phyloP scores from a whole-genome alignment of 2,113 vertebrate genomes.

The Podarcis cretensis region DNA sequence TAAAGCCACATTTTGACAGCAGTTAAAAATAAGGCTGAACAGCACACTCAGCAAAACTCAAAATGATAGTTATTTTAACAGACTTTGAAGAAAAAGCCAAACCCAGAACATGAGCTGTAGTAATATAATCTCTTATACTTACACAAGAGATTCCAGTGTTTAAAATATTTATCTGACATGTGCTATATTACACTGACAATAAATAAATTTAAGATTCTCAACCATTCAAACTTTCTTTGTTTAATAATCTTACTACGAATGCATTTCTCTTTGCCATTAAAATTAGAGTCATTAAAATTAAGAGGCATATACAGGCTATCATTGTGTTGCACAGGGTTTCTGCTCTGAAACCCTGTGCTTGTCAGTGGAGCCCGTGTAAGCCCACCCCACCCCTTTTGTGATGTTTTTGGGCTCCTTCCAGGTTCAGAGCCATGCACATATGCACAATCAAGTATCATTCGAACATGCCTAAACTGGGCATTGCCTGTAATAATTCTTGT shows the following conservation, averaged over 20 bases:
- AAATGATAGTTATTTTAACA: not conserved
- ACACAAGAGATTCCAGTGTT: not conserved
- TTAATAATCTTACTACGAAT: conserved; percentile 11
- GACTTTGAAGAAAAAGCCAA: not conserved
- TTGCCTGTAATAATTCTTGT: too few relatives aligned
- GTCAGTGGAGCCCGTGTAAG: too few relatives aligned
- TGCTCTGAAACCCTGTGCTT: too few relatives aligned
- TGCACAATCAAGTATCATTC: too few relatives aligned
- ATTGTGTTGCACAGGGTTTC: too few relatives aligned
- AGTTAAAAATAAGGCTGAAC: not conserved
- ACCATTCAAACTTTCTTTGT: conserved; percentile 11
- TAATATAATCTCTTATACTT: conserved; percentile 2
- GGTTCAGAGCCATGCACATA: too few relatives aligned
- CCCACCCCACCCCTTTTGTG: too few relatives aligned
- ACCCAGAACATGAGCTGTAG: not conserved
- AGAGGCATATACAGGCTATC: too few relatives aligned
- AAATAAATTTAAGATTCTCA: conserved; percentile 16
- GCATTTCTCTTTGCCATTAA: not conserved
- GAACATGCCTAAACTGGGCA: not conserved
- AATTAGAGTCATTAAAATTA: not conserved
- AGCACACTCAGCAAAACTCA: not conserved
- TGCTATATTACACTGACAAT: not conserved
- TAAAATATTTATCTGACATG: not conserved
- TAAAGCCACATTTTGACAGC: not conserved
- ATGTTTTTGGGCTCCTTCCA: too few relatives aligned